phyloP scores from a whole-genome alignment of 2,888 invertebrate species.

The Barypeithes pellucidus region DNA sequence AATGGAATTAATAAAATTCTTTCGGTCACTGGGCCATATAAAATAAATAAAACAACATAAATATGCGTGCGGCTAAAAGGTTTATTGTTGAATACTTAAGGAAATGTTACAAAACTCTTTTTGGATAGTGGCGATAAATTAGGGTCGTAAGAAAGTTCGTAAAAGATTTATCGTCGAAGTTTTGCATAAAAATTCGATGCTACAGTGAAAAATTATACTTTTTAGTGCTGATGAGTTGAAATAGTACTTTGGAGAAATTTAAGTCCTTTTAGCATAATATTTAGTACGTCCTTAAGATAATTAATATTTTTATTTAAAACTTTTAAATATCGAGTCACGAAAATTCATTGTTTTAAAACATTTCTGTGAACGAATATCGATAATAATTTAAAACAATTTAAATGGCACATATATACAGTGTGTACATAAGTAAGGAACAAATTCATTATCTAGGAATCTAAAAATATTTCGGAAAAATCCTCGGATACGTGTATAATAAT shows the following conservation, averaged over 20 bases:
- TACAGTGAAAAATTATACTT: conserved; percentile 26
- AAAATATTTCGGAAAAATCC: no score
- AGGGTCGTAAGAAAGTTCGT: conserved; percentile 28
- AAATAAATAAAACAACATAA: conserved; percentile 9
- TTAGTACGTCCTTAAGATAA: background rate
- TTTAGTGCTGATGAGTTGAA: conserved; percentile 27
- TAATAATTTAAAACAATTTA: no score
- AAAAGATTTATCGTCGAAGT: conserved; percentile 33
- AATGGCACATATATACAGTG: no score
- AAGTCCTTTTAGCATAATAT: conserved; percentile 4
- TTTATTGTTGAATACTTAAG: conserved; percentile 1
- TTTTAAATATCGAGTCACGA: no score
- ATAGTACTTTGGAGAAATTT: conserved; percentile 30
- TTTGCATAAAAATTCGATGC: conserved; percentile 41
- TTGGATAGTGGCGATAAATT: conserved; percentile 21
- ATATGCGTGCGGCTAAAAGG: conserved; percentile 25
- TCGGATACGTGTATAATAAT: no score
- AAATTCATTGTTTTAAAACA: no score
- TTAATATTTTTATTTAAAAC: no score
- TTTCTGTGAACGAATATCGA: no score
- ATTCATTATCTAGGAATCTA: no score
- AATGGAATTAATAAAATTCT: conserved; percentile 9
- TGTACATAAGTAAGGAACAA: no score
- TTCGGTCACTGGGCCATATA: conserved; percentile 5
- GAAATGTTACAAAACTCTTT: conserved; percentile 7